Conservation (phyloP, 2,113 vertebrate species). For the Vidua chalybeata region DNA sequence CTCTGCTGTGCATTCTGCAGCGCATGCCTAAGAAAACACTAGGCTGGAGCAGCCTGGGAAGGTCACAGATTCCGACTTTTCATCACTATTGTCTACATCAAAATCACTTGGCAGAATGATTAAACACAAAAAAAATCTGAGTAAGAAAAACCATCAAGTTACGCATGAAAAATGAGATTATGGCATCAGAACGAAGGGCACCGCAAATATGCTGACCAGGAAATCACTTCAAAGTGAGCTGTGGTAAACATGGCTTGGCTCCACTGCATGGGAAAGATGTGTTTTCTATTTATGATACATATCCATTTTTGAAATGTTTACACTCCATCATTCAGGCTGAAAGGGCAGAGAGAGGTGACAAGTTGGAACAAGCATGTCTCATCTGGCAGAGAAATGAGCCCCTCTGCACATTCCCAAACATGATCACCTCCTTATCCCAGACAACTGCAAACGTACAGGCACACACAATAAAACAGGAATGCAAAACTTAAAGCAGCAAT, state of each 20-base stretch:
- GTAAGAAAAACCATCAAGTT: constrained; percentile 43
- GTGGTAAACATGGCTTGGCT: background rate
- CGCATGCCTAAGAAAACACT: background rate
- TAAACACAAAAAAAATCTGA: constrained; percentile 27
- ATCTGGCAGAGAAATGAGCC: background rate
- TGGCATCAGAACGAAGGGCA: constrained; percentile 23
- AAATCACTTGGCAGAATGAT: constrained; percentile 53
- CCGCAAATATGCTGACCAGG: constrained; percentile 49
- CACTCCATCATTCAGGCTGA: background rate
- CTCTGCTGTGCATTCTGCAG: background rate
- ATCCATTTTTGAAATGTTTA: background rate
- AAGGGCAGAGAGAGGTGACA: background rate
- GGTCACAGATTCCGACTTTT: background rate
- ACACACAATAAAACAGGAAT: background rate
- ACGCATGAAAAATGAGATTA: constrained; percentile 69
- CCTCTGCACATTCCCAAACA: background rate
- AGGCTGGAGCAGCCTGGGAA: constrained; percentile 7
- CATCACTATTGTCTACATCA: constrained; percentile 22
- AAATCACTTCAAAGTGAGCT: constrained; percentile 11
- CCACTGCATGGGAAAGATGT: background rate
- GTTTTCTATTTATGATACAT: background rate
- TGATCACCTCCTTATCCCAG: background rate
- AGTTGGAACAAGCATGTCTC: accelerated
- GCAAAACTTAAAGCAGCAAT: background rate
- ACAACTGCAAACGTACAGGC: background rate